These are phyloP conservation scores for Nemopilema nomurai DNA, from an alignment of 30 jellyfish, hydroid and myxozoan species.

Conservation along the genomic window DNA sequence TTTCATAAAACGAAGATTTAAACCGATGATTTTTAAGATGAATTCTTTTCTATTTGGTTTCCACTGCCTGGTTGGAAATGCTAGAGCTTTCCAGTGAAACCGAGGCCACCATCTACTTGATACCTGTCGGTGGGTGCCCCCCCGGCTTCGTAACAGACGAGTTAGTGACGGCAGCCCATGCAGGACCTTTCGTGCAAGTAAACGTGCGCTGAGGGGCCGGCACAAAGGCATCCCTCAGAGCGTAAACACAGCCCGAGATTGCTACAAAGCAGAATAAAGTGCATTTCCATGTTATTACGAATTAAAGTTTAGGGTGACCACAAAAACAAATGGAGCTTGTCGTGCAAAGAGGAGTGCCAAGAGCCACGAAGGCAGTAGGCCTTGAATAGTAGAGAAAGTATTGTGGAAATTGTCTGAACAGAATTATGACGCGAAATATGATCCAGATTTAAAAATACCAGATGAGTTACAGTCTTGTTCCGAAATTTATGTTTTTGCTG, in stretches of 20 bases:
- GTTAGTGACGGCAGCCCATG: constrained; percentile 2
- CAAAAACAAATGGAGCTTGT: not conserved
- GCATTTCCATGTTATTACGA: not conserved
- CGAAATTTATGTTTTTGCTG: too few species aligned
- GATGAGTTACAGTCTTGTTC: too few species aligned
- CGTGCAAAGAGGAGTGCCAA: not conserved
- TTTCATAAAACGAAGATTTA: too few species aligned
- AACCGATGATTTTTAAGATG: too few species aligned
- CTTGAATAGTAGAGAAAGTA: too few species aligned
- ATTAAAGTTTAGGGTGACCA: not conserved
- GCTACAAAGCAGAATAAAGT: not conserved
- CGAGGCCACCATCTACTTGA: not conserved
- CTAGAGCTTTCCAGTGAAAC: too few species aligned
- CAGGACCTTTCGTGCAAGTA: constrained; percentile 52
- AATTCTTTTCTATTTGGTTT: too few species aligned
- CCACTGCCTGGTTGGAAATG: too few species aligned
- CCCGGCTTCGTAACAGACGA: not conserved
- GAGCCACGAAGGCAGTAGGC: too few species aligned
- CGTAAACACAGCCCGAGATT: not conserved
- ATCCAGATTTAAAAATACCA: too few species aligned
- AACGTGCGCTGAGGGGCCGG: constrained; percentile 13
- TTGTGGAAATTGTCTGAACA: too few species aligned
- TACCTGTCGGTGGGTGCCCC: not conserved
- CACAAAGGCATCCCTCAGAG: constrained; percentile 31
- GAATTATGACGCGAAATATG: too few species aligned